Evolutionary conservation across 2,113 vertebrate genomes (phyloP).

Genomic region (Pachypanchax playfairii): DNA sequence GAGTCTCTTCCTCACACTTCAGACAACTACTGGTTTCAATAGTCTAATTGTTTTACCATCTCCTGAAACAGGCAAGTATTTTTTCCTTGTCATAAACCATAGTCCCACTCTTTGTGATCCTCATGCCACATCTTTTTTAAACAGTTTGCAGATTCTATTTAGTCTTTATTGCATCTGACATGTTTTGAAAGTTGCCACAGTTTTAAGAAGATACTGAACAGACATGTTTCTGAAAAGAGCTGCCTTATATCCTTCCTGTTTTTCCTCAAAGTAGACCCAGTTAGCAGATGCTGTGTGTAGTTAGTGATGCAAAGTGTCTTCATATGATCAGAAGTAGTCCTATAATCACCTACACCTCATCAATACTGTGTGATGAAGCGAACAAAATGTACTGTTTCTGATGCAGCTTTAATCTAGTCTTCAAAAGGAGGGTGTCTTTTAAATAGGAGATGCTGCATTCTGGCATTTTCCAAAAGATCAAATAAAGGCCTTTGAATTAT

Average conservation of each 20-base stretch:
- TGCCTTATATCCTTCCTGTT: neutral
- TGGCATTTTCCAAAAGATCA: slow-evolving; percentile 52
- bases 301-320: neutral
- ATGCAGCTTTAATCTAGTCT: slow-evolving; percentile 15
- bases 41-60: no score
- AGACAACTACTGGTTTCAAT: no score
- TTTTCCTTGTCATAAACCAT: neutral
- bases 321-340: slow-evolving; percentile 19
- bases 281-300: neutral
- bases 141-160: neutral
- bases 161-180: neutral
- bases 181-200: neutral
- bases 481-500: slow-evolving; percentile 50
- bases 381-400: neutral
- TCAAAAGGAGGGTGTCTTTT: slow-evolving; percentile 41
- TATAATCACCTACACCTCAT: slow-evolving; percentile 10
- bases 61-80: no score
- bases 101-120: neutral
- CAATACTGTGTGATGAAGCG: neutral
- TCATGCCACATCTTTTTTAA: neutral
- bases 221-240: neutral
- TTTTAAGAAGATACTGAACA: neutral
- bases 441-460: slow-evolving; percentile 45
- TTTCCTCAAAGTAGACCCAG: neutral
- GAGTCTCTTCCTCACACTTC: no score